Evolutionary conservation across 2,113 vertebrate genomes (phyloP), one percentile per base, ranked within the genome.

Genomic region (Oryzias woworae): DNA sequence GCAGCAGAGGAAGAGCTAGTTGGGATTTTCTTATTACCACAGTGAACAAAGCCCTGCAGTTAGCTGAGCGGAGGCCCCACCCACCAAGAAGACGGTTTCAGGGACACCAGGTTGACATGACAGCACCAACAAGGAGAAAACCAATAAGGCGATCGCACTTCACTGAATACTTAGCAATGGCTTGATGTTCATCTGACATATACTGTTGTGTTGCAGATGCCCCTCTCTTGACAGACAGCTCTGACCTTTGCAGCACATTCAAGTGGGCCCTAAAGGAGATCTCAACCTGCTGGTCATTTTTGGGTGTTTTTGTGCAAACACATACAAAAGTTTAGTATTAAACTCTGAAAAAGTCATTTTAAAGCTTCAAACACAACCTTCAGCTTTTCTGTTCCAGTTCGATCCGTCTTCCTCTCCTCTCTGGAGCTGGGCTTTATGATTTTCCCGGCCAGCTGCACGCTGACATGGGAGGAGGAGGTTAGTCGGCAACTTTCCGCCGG

Each of bases 211-310:
- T 44, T 7, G 0, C 28, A 44, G 54, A 55, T 70, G 44, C 26
- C 71, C 14, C 58, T 60, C 23, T 70, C 44, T 73, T 61, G 23
- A 66, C 49, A 88, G 91, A 90, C 20, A 67, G 51, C 22, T 42
- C 58, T 58, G 81, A 89, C 75, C 72, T 84, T 64, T 71, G n/a
- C 65, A 91, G 88, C 82, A 87, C 92, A 31, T 90, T 90, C 81
- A 76, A 88, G 68, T 83, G 82, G 0, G 74, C 84, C 3, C 73
- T 85, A 60, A 83, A 88, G 66, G 70, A 36, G 90, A 90, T 1
- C 82, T 93, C 58, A 92, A 92, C 80, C 86, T 91, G 78, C 85
- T 93, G 53, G 93, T 41, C 93, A 93, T 89, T 93, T 26, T 92
- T 0, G 88, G 91, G 0, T 91, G 67, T 44, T 66, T 90, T 59